phyloP scores from a whole-genome alignment of 1,140 invertebrate genomes.

The Pseudomyrmex concolor region DNA sequence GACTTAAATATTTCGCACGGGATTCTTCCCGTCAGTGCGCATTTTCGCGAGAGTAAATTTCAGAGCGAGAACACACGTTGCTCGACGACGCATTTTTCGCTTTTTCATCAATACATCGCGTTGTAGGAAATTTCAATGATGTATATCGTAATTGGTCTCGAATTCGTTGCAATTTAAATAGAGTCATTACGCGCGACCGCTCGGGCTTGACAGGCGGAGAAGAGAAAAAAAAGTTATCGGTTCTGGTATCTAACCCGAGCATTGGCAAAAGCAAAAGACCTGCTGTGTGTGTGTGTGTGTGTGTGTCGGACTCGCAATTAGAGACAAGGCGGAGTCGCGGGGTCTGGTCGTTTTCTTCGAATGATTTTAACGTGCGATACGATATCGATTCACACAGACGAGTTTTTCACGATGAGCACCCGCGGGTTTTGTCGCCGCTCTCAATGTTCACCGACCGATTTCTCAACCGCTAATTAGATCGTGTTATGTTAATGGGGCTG shows the following conservation, averaged over 20 bases:
- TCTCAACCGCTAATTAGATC: conserved; percentile 56
- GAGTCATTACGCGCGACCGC: neutral
- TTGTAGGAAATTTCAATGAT: neutral
- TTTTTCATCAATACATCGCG: neutral
- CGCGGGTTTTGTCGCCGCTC: conserved; percentile 34
- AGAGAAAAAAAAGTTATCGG: neutral
- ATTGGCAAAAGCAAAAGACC: no score
- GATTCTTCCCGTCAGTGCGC: conserved; percentile 2
- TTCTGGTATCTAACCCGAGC: neutral
- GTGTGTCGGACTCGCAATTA: no score
- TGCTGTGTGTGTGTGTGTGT: no score
- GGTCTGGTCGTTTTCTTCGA: neutral
- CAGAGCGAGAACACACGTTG: no score
- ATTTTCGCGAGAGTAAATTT: neutral
- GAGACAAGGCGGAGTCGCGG: neutral
- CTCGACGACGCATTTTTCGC: neutral
- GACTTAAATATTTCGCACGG: neutral
- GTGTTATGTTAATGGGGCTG: conserved; percentile 44
- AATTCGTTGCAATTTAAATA: conserved; percentile 5
- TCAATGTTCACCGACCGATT: conserved; percentile 37
- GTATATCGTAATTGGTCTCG: neutral
- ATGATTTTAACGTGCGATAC: conserved; percentile 23
- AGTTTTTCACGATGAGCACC: conserved; percentile 34
- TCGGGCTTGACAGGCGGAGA: neutral
- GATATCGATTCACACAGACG: conserved; percentile 40